Evolutionary conservation across 2,888 invertebrate genomes (phyloP).

Genomic region (Oeneis ivallda): DNA sequence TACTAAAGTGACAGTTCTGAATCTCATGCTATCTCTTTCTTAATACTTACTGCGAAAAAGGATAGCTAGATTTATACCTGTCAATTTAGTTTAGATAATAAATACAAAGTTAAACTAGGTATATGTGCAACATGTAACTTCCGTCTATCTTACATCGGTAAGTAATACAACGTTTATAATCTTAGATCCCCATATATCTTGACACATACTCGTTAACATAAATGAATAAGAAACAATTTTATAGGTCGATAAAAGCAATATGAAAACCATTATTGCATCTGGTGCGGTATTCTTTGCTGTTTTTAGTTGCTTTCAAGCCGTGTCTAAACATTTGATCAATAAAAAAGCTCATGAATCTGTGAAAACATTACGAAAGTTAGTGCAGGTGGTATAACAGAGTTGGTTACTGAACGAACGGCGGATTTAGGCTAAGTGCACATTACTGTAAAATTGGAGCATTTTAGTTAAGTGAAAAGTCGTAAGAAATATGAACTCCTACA

Average conservation of each 20-base stretch:
- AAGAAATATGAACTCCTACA: not conserved
- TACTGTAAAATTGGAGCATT: conserved; percentile 10
- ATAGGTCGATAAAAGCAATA: conserved; percentile 25
- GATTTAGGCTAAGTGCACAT: conserved; percentile 47
- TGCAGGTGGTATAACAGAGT: conserved; percentile 52
- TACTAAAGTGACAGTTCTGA: too few relatives aligned
- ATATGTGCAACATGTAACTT: too few relatives aligned
- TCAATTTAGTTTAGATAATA: too few relatives aligned
- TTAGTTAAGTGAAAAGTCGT: not conserved
- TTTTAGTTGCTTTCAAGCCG: conserved; percentile 36
- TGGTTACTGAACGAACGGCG: conserved; percentile 62
- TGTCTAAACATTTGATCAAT: conserved; percentile 43
- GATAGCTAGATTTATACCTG: too few relatives aligned
- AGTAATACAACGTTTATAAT: too few relatives aligned
- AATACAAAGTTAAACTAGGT: too few relatives aligned
- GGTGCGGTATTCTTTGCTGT: conserved; percentile 37
- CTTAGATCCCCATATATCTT: too few relatives aligned
- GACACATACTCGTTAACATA: not conserved
- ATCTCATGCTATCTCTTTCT: too few relatives aligned
- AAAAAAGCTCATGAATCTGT: conserved; percentile 46
- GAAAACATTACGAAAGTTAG: conserved; percentile 42
- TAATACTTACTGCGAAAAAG: too few relatives aligned
- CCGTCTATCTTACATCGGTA: too few relatives aligned
- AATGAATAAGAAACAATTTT: conserved; percentile 18
- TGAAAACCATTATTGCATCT: conserved; percentile 31